phyloP scores from a whole-genome alignment of 2,797 vertebrate species.

The Poecilia wingei region DNA sequence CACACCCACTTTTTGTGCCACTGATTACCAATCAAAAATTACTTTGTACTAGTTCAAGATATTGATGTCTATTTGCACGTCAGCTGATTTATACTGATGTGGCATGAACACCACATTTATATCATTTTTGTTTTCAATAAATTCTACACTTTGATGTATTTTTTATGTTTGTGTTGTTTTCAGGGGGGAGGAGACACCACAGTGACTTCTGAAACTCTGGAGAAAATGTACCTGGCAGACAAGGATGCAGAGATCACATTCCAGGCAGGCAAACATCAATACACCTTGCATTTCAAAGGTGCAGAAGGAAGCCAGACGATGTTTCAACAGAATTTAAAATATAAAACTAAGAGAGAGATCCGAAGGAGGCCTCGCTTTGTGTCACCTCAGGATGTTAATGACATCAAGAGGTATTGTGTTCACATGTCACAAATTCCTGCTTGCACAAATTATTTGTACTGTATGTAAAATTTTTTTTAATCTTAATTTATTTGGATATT shows the following conservation, averaged over 20 bases:
- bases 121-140: neutral
- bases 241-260: conserved; percentile 77
- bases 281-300: conserved; percentile 85
- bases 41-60: neutral
- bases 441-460: neutral
- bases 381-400: conserved; percentile 79
- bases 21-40: neutral
- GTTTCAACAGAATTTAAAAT: conserved; percentile 84
- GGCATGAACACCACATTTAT: neutral
- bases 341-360: conserved; percentile 80
- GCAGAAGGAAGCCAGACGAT: conserved; percentile 68
- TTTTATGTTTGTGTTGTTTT: conserved; percentile 57
- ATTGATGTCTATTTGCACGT: neutral
- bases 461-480: neutral
- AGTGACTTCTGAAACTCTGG: conserved; percentile 83
- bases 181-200: conserved; percentile 74
- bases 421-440: neutral
- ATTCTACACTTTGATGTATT: conserved; percentile 43
- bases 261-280: conserved; percentile 77
- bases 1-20: no score
- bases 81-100: neutral
- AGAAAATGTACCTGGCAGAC: conserved; percentile 85
- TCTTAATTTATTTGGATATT: neutral
- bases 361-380: conserved; percentile 88
- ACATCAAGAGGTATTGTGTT: conserved; percentile 72